Evolutionary conservation across 2,797 vertebrate genomes (phyloP).

Genomic region (Leptatherina wallacei): DNA sequence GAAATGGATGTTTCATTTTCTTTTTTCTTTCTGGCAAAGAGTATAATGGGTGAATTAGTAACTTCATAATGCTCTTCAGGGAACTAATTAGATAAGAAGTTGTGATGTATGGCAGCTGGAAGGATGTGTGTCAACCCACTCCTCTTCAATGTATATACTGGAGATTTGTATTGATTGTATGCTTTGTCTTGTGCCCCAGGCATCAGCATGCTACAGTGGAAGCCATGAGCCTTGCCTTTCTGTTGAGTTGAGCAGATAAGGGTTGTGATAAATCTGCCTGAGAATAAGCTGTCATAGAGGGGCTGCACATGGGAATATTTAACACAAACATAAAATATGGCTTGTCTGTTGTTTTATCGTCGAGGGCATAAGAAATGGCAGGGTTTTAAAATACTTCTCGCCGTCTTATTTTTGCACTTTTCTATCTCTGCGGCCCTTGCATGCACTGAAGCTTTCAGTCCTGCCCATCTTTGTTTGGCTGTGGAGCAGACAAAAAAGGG

Average conservation of each 20-base stretch:
- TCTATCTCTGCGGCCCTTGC: conserved; percentile 57
- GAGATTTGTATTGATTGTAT: conserved; percentile 82
- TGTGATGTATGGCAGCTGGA: conserved; percentile 69
- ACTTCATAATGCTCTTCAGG: conserved; percentile 66
- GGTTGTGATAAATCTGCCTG: conserved; percentile 82
- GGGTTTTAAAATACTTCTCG: conserved; percentile 74
- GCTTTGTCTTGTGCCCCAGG: conserved; percentile 75
- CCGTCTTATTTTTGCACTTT: conserved; percentile 62
- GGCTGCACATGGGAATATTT: conserved; percentile 83
- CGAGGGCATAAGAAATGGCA: conserved; percentile 73
- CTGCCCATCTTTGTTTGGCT: conserved; percentile 58
- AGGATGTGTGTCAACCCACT: conserved; percentile 71
- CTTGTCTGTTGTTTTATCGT: conserved; percentile 81
- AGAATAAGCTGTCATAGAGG: conserved; percentile 82
- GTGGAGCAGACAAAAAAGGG: conserved; percentile 33
- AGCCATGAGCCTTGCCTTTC: conserved; percentile 66
- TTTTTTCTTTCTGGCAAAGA: conserved; percentile 25
- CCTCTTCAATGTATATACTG: conserved; percentile 79
- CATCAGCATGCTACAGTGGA: conserved; percentile 59
- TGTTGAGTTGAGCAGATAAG: conserved; percentile 77
- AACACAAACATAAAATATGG: conserved; percentile 83
- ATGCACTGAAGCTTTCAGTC: conserved; percentile 46
- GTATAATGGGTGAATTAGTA: conserved; percentile 58
- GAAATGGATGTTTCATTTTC: conserved; percentile 28
- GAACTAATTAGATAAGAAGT: conserved; percentile 77